Evolutionary conservation across 2,888 invertebrate species (phyloP), one percentile per base, ranked within the genome.

Genomic region (Steinernema carpocapsae): DNA sequence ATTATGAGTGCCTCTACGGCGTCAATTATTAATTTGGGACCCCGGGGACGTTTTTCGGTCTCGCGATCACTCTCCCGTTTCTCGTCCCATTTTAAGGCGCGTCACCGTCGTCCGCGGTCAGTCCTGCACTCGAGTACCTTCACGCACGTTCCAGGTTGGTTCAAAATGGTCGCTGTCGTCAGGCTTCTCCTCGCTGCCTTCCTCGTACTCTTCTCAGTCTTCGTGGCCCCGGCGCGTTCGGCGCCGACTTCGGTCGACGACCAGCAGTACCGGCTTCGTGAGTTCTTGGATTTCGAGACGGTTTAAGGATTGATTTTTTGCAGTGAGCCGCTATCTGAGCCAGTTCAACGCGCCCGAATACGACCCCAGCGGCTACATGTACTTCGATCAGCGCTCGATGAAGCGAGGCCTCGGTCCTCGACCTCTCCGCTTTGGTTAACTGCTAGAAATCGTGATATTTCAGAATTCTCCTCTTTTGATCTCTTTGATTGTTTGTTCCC

Each of bases 351-450:
- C 56, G 22, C 56, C 56, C 24, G 22, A 24, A 3, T 22, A 19
- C 56, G 24, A 24, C 56, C 24, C 14, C 24, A 26, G 22, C 56
- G 22, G 26, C 6, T 12, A 19, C 56, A 14, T 56, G n/a, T 56
- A 19, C 56, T 22, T 26, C 24, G 56, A 56, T 12, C 56, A 22
- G 56, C 56, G 82, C 74, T 80, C 79, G 48, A 79, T 76, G 71
- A 82, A 82, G 78, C 75, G 82, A 72, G 82, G 82, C 26, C 78
- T 82, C 71, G 82, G 82, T 56, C 82, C 82, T n/a, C 80, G 82
- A 42, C 82, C 82, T 70, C 79, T 82, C 48, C 80, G 82, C 22
- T 82, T 82, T 73, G 82, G 82, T 74, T 79, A 72, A 80, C 12
- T 10, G 12, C 19, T 51, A 22, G 26, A 6, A 3, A 26, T 26